Evolutionary conservation across 2,113 vertebrate species (phyloP).

Genomic region (Struthio camelus): DNA sequence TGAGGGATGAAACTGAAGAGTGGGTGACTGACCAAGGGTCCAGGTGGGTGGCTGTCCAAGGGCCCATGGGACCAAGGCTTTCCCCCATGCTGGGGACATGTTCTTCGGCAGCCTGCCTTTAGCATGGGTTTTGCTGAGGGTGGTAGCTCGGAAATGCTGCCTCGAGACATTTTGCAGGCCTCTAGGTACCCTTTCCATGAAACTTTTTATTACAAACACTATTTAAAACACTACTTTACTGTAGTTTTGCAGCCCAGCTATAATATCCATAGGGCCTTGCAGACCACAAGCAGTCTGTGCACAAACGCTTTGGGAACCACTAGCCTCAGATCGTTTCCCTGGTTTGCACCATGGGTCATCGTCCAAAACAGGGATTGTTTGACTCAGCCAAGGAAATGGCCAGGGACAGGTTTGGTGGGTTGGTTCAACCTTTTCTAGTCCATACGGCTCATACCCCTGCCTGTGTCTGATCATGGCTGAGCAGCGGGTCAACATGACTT

Average conservation of each 20-base stretch:
- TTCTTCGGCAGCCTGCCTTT: not conserved
- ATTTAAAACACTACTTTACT: not conserved
- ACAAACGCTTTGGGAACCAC: not conserved
- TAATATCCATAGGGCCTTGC: not conserved
- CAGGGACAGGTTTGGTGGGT: not conserved
- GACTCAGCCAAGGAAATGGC: not conserved
- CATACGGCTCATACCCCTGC: not conserved
- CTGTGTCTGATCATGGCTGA: not conserved
- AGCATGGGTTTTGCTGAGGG: not conserved
- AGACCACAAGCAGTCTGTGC: not conserved
- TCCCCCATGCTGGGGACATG: accelerated
- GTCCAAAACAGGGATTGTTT: not conserved
- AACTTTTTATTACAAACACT: not conserved
- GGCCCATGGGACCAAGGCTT: not conserved
- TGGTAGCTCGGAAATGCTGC: not conserved
- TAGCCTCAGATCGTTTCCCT: not conserved
- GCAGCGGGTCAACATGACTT: not conserved
- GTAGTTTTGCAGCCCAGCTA: not conserved
- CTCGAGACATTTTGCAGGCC: not conserved
- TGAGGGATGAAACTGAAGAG: not conserved
- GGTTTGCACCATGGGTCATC: not conserved
- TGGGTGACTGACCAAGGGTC: not conserved
- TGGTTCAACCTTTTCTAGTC: not conserved
- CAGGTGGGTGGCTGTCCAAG: not conserved
- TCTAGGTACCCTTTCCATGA: not conserved